phyloP scores from a whole-genome alignment of 2,888 invertebrate species.

The Hipparchia sbordonii region DNA sequence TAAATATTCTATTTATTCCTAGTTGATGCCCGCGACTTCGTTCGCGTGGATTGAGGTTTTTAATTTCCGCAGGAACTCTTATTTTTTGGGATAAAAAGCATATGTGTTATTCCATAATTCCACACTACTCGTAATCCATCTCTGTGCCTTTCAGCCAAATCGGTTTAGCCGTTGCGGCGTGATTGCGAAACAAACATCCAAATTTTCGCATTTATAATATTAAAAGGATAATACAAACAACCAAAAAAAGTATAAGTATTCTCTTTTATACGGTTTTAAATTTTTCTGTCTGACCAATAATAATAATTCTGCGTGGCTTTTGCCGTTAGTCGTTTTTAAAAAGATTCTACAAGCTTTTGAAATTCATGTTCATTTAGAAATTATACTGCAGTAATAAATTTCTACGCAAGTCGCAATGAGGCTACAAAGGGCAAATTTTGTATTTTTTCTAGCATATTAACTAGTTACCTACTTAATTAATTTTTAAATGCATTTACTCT shows the following conservation, averaged over 20 bases:
- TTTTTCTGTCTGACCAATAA: constrained; percentile 19
- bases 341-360: constrained; percentile 34
- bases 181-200: no score
- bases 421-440: constrained; percentile 13
- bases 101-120: no score
- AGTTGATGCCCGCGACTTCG: neutral
- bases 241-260: no score
- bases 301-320: constrained; percentile 27
- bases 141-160: no score
- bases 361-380: constrained; percentile 41
- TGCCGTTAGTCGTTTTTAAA: constrained; percentile 26
- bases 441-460: neutral
- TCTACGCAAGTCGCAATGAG: constrained; percentile 32
- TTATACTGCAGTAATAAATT: constrained; percentile 42
- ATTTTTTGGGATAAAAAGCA: no score
- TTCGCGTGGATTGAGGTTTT: neutral
- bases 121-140: no score
- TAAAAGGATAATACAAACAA: no score
- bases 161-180: no score
- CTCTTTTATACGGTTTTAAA: constrained; percentile 13
- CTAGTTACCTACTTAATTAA: neutral
- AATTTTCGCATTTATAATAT: no score
- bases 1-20: neutral
- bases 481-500: neutral
- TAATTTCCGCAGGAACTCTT: no score